These are phyloP conservation scores for Eilema griseolum DNA, from an alignment of 2,888 invertebrate species.

Conservation along the genomic window DNA sequence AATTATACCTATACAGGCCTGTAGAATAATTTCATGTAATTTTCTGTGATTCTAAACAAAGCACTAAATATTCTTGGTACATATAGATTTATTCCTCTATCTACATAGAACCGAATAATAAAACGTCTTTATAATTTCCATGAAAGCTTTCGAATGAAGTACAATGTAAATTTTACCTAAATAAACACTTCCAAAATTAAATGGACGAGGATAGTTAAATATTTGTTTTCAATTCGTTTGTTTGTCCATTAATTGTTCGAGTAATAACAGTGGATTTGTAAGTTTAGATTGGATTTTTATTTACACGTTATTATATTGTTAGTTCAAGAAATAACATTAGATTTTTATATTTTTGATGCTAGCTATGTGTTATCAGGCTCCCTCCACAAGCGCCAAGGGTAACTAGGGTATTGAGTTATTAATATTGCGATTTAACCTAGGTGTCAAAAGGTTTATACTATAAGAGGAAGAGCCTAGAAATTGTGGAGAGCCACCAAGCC, in stretches of 20 bases:
- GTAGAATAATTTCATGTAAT: no score
- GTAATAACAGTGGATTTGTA: neutral
- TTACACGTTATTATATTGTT: neutral
- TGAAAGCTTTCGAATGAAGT: neutral
- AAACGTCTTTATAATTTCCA: neutral
- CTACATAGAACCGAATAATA: neutral
- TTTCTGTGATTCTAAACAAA: no score
- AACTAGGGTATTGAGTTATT: no score
- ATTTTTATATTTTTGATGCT: no score
- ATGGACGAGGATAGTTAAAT: neutral
- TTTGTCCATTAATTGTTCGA: neutral
- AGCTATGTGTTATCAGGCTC: no score
- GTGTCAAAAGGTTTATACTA: no score
- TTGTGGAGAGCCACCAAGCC: no score
- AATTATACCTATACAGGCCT: no score
- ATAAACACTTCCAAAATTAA: neutral
- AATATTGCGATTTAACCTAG: no score
- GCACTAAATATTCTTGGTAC: no score
- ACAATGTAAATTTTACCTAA: slow-evolving; percentile 1
- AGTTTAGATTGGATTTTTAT: neutral
- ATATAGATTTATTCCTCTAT: neutral
- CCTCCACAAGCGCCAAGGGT: no score
- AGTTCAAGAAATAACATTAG: neutral
- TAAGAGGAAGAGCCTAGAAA: no score
- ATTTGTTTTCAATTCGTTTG: neutral